phyloP scores from a whole-genome alignment of 2,888 invertebrate genomes.

The Apodemia hepburni region DNA sequence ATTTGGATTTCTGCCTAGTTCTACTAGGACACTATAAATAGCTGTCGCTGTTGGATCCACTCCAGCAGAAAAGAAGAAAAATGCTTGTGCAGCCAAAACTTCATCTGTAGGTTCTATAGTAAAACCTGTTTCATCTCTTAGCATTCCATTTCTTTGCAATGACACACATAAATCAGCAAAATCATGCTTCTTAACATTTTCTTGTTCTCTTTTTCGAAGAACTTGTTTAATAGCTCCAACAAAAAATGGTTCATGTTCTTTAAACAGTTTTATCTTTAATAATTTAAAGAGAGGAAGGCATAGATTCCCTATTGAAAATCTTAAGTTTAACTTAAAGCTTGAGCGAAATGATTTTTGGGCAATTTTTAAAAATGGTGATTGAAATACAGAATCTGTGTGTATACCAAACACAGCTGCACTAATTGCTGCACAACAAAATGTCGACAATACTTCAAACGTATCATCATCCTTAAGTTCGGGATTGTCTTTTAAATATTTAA shows the following conservation, averaged over 20 bases:
- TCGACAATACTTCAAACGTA: slow-evolving; percentile 37
- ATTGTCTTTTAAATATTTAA: slow-evolving; percentile 37
- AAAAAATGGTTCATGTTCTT: slow-evolving; percentile 34
- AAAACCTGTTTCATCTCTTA: slow-evolving; percentile 30
- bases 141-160: slow-evolving; percentile 33
- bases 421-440: not conserved
- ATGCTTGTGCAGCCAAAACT: slow-evolving; percentile 60
- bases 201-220: slow-evolving; percentile 27
- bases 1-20: slow-evolving; percentile 48
- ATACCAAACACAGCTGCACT: slow-evolving; percentile 28
- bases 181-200: slow-evolving; percentile 33
- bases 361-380: slow-evolving; percentile 26
- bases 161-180: slow-evolving; percentile 36
- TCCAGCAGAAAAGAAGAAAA: slow-evolving; percentile 64
- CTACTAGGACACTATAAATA: slow-evolving; percentile 46
- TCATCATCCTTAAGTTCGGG: slow-evolving; percentile 37
- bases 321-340: slow-evolving; percentile 36
- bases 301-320: slow-evolving; percentile 35
- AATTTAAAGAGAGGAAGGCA: slow-evolving; percentile 34
- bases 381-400: slow-evolving; percentile 37
- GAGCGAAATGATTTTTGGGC: slow-evolving; percentile 36
- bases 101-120: slow-evolving; percentile 39
- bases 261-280: slow-evolving; percentile 30
- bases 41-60: slow-evolving; percentile 57
- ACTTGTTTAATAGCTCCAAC: slow-evolving; percentile 33